phyloP scores from a whole-genome alignment of 2,113 vertebrate genomes.

The Tragelaphus strepsiceros region DNA sequence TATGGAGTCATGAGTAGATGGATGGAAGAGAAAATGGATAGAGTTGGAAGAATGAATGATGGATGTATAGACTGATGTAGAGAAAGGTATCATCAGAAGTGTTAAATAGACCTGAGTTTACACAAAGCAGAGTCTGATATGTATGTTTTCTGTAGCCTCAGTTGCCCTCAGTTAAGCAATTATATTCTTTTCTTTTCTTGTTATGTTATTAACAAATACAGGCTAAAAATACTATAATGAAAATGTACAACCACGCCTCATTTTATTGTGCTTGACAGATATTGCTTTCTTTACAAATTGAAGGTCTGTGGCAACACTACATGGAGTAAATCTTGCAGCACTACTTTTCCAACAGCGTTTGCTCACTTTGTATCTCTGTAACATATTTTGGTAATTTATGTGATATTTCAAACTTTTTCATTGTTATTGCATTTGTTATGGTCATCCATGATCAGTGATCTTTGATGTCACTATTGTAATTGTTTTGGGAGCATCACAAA shows the following conservation, averaged over 20 bases:
- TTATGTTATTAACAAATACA: neutral
- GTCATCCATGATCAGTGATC: neutral
- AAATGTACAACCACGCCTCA: neutral
- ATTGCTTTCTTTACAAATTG: neutral
- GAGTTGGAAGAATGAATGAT: neutral
- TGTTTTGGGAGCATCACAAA: neutral
- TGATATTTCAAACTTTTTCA: neutral
- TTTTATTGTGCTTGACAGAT: neutral
- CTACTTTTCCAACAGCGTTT: neutral
- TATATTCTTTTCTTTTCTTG: neutral
- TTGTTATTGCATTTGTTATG: neutral
- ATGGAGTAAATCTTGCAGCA: too few species aligned
- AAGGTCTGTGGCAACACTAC: neutral
- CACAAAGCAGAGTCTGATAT: neutral
- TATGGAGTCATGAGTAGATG: neutral
- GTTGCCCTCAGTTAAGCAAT: neutral
- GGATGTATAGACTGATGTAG: too few species aligned
- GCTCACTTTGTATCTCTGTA: neutral
- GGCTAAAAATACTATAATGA: neutral
- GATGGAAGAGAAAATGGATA: neutral
- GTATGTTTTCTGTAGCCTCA: neutral
- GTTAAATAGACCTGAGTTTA: neutral
- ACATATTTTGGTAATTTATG: neutral
- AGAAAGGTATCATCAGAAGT: neutral
- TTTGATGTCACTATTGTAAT: neutral